Percentiles rank a stretch among this genome's conserved stretches.
These are phyloP conservation scores for Lagenorhynchus albirostris DNA, from an alignment of 2,113 vertebrate species.

Conservation along the genomic window DNA sequence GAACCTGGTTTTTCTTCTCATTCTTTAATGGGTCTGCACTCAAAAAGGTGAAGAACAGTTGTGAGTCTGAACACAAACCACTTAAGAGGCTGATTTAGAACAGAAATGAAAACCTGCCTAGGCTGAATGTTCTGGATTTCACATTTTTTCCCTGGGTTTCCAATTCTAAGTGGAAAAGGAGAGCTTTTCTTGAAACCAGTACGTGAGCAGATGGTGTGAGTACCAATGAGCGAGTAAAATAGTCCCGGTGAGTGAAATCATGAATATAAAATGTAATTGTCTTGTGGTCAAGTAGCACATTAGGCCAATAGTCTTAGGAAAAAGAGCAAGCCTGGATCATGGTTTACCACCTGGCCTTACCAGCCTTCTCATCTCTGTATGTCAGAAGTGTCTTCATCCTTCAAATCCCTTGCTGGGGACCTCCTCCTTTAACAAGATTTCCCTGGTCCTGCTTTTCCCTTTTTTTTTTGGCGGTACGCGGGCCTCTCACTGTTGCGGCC, in stretches of 20 bases:
- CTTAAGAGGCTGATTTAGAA: not conserved
- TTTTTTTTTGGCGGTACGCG: not conserved
- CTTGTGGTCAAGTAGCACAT: conserved; percentile 18
- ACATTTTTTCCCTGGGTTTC: not conserved
- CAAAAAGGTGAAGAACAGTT: not conserved
- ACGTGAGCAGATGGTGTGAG: conserved; percentile 33
- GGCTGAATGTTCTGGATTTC: conserved; percentile 38
- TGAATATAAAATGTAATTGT: not conserved
- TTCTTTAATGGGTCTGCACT: not conserved
- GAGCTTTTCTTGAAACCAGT: conserved; percentile 48
- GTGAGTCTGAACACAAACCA: not conserved
- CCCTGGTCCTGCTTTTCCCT: not conserved
- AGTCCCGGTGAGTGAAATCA: conserved; percentile 8
- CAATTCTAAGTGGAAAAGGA: conserved; percentile 43
- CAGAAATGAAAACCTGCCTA: conserved; percentile 31
- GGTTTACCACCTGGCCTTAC: not conserved
- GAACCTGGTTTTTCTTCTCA: not conserved
- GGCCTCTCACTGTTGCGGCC: too few species aligned
- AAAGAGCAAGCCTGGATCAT: not conserved
- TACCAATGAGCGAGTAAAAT: conserved; percentile 35
- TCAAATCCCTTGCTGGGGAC: not conserved
- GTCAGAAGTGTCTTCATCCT: not conserved
- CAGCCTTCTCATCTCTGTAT: not conserved
- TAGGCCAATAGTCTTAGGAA: not conserved
- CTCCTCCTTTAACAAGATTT: not conserved